Base-by-base conservation (phyloP, 2,113 vertebrate species). In the Theropithecus gelada region DNA sequence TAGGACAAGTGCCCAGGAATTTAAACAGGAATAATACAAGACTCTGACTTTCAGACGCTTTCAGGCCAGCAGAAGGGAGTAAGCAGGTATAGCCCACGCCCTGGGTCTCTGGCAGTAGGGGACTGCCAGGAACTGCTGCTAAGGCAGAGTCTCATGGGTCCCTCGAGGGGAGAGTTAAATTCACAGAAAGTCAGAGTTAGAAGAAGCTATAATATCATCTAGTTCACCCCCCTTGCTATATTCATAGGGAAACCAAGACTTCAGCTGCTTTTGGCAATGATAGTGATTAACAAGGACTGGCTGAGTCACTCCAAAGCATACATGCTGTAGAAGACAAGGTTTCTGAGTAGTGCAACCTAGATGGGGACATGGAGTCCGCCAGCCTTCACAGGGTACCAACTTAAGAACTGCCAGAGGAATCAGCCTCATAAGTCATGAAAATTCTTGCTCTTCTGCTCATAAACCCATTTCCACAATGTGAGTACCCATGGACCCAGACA, bases 291-390 rank as follows among this genome's bases (percentile, higher is more conserved):
- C 2, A 52, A 90, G 6, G 45, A 17, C n/a, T 3, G 35, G 70
- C 0, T 32, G 17, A 25, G 18, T 30, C 40, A 43, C 45, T 25
- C 23, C 70, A 48, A 0, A 4, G 79, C 20, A 70, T 5, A 50
- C 6, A 2, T 2, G 27, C n/a, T 87, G 1, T 7, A 0, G n/a
- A 81, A 50, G 43, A 38, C 68, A 35, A 59, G 10, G 30, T 45
- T 82, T 90, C 61, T 16, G 10, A 55, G 52, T 27, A 50, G 10
- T 57, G 52, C 5, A 38, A 30, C 45, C 50, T 61, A 3, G 10
- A 1, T 73, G 22, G 35, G 45, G 48, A 86, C 89, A 92, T 79
- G 12, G 27, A 86, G 68, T n/a, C 20, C 11, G 11, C 27, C n/a
- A 30, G 75, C 13, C 61, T 57, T 76, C 57, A 20, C 45, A 16